phyloP scores from a whole-genome alignment of 2,797 vertebrate genomes.

The Natrix natrix region DNA sequence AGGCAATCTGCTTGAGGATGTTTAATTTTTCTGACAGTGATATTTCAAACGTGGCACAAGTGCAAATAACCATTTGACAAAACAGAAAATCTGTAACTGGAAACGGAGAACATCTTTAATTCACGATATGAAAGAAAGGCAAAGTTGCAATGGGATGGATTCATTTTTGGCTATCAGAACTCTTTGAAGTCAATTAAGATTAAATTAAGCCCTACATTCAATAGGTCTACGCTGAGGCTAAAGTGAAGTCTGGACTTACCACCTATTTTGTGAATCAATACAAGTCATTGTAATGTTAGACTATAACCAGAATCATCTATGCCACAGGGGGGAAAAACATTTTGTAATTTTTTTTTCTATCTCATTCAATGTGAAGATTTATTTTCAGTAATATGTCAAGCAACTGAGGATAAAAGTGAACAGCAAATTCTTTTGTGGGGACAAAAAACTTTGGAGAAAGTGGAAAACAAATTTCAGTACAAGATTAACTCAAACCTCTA shows the following conservation, averaged over 20 bases:
- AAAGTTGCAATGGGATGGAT: neutral
- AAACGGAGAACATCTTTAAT: neutral
- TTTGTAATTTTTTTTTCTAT: neutral
- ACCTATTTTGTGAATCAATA: neutral
- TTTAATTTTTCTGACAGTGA: neutral
- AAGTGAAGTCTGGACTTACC: neutral
- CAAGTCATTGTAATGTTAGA: neutral
- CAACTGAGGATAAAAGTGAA: neutral
- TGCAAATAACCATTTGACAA: neutral
- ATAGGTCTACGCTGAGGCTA: neutral
- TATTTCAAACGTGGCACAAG: neutral
- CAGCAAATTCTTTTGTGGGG: neutral
- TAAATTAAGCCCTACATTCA: neutral
- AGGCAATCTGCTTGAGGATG: neutral
- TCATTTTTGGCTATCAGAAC: neutral
- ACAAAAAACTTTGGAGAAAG: neutral
- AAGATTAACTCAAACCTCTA: neutral
- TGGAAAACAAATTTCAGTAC: neutral
- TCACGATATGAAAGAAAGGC: neutral
- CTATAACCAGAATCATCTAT: neutral
- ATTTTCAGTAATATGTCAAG: neutral
- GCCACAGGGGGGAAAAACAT: neutral
- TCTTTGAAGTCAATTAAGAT: neutral
- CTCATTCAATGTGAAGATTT: neutral
- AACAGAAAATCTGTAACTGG: neutral